Conservation (phyloP, 2,113 vertebrate species). For the Coryphaenoides rupestris region DNA sequence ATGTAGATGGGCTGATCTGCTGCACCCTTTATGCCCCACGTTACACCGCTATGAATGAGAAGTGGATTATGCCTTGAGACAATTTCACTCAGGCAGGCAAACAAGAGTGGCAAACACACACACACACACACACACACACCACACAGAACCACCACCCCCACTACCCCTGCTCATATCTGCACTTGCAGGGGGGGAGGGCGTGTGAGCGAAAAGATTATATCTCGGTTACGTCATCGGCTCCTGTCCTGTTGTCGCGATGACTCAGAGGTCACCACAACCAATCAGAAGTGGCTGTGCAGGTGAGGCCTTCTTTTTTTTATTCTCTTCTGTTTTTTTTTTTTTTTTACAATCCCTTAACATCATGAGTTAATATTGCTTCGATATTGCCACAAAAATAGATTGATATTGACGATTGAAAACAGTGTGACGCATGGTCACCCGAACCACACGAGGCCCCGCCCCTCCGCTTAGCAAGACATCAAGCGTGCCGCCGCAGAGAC, state of each 20-base stretch:
- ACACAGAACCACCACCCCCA: no score
- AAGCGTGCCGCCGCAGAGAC: conserved; percentile 29
- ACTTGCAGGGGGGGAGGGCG: conserved; percentile 25
- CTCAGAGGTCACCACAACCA: conserved; percentile 39
- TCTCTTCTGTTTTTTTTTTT: no score
- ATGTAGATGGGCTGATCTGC: no score
- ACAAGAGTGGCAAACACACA: background rate
- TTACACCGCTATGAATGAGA: conserved; percentile 16
- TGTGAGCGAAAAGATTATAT: conserved; percentile 51
- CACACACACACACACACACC: conserved; percentile 1
- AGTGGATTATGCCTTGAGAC: no score
- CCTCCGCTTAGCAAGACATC: conserved; percentile 54
- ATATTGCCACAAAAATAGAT: conserved; percentile 71
- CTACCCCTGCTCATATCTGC: conserved; percentile 4
- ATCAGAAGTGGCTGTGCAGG: conserved; percentile 50
- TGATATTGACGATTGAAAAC: conserved; percentile 45
- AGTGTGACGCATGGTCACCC: conserved; percentile 54
- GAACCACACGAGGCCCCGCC: conserved; percentile 44
- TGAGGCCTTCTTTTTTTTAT: conserved; percentile 40
- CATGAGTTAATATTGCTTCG: conserved; percentile 77
- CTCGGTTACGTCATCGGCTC: conserved; percentile 61
- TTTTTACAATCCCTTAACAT: conserved; percentile 42
- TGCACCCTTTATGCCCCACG: background rate
- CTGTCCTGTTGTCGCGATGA: conserved; percentile 45
- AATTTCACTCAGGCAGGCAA: background rate